phyloP scores from a whole-genome alignment of 2,888 invertebrate species.

The Sesamia inferens region DNA sequence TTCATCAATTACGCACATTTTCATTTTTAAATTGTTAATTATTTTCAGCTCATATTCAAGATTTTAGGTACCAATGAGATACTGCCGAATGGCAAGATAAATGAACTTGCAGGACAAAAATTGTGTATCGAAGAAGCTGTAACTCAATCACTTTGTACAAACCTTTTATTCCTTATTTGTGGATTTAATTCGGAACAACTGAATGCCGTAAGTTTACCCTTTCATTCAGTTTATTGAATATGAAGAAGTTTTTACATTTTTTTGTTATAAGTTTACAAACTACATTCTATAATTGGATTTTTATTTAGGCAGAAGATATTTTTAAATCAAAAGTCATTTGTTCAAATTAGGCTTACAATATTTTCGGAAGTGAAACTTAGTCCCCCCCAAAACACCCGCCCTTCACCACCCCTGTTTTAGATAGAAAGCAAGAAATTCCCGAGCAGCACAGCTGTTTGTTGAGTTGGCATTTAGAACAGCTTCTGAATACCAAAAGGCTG shows the following conservation, averaged over 20 bases:
- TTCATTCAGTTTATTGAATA: not conserved
- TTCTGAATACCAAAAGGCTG: not conserved
- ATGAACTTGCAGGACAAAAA: slow-evolving; percentile 83
- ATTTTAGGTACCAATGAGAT: slow-evolving; percentile 89
- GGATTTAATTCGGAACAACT: slow-evolving; percentile 89
- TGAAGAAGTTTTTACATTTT: not conserved
- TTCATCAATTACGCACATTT: not conserved
- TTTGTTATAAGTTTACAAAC: not conserved
- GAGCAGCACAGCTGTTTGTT: not conserved
- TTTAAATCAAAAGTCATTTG: not conserved
- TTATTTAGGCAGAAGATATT: no score
- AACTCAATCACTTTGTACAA: slow-evolving; percentile 90
- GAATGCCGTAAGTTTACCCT: slow-evolving; percentile 82
- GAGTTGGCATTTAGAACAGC: not conserved
- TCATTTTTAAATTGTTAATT: not conserved
- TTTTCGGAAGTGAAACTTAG: not conserved
- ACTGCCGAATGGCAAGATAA: slow-evolving; percentile 88
- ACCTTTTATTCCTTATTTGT: slow-evolving; percentile 90
- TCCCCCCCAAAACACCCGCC: not conserved
- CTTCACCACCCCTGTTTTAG: not conserved
- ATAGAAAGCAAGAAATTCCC: not conserved
- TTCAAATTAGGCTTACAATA: not conserved
- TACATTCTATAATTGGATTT: not conserved
- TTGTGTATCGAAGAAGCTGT: slow-evolving; percentile 87
- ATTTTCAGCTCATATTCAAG: slow-evolving; percentile 79